A percentile compares a stretch with the other conserved stretches of the same genome.
These are phyloP conservation scores for Crenuchus spilurus DNA, from an alignment of 2,797 vertebrate species.

Conservation along the genomic window DNA sequence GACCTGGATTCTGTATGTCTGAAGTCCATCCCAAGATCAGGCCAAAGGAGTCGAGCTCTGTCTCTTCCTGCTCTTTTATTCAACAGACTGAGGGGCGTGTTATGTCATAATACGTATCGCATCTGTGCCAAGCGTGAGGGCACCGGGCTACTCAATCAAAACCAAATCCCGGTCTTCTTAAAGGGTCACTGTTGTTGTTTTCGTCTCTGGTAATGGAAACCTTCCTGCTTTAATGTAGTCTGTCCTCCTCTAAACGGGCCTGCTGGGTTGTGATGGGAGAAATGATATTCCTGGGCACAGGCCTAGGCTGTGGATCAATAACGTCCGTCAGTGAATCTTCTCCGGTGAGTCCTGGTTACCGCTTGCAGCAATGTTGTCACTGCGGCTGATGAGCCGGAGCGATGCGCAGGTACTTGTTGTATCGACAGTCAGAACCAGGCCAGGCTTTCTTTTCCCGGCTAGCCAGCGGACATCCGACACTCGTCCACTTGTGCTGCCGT, in stretches of 20 bases:
- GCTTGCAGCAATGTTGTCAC: constrained; percentile 48
- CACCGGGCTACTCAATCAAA: not conserved
- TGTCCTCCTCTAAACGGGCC: constrained; percentile 23
- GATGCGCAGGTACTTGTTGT: constrained; percentile 48
- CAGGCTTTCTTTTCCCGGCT: not conserved
- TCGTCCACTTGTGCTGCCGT: not conserved
- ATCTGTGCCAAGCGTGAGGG: not conserved
- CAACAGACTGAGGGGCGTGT: not conserved
- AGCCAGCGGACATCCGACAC: too few species aligned
- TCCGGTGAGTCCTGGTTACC: constrained; percentile 57
- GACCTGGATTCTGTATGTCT: not conserved
- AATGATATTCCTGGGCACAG: constrained; percentile 70
- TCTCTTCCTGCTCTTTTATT: not conserved
- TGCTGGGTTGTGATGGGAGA: constrained; percentile 58
- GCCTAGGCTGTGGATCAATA: constrained; percentile 69
- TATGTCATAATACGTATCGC: constrained; percentile 11
- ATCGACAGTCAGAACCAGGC: not conserved
- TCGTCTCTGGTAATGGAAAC: constrained; percentile 59
- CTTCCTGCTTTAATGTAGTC: constrained; percentile 25
- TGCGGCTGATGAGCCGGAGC: constrained; percentile 56
- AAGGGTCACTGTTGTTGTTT: not conserved
- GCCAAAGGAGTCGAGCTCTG: too few species aligned
- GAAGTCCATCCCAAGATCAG: not conserved
- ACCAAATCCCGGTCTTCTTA: constrained; percentile 36
- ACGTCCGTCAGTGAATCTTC: constrained; percentile 62